Percentiles rank a stretch among this genome's conserved stretches.
Conservation (phyloP, 1,140 invertebrate species). For the Rhopalosiphum maidis region DNA sequence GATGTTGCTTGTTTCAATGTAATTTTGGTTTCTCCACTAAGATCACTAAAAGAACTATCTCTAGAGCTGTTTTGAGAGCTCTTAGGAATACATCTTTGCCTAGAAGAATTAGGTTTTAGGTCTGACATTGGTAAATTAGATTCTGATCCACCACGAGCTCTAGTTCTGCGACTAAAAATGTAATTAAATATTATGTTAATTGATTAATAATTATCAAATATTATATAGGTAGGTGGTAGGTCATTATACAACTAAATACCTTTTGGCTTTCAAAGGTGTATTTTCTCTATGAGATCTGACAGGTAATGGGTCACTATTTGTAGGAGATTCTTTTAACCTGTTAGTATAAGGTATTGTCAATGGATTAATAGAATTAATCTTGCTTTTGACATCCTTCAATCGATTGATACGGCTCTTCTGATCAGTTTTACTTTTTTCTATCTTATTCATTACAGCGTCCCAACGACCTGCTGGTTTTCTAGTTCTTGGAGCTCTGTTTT, state of each 20-base stretch:
- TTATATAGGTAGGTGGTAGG: not conserved
- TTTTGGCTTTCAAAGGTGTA: conserved; percentile 40
- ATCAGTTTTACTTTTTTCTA: conserved; percentile 74
- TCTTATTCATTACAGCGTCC: conserved; percentile 83
- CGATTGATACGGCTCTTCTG: conserved; percentile 72
- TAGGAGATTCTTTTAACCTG: conserved; percentile 42
- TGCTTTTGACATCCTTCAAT: conserved; percentile 80
- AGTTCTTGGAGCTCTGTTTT: conserved; percentile 62
- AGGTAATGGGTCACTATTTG: conserved; percentile 46
- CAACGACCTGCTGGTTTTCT: conserved; percentile 64
- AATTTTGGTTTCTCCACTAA: conserved; percentile 40
- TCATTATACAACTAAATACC: not conserved
- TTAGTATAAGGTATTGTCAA: not conserved
- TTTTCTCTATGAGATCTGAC: conserved; percentile 32
- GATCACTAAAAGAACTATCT: conserved; percentile 53
- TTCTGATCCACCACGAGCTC: conserved; percentile 51
- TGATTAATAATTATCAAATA: not conserved
- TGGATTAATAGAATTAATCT: conserved; percentile 66
- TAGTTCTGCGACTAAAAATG: conserved; percentile 27
- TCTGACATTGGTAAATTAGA: conserved; percentile 42
- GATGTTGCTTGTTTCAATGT: conserved; percentile 45
- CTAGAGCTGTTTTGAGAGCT: conserved; percentile 55
- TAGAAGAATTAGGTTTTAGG: not conserved
- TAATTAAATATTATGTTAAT: not conserved
- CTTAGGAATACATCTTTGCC: conserved; percentile 39